Evolutionary conservation across 2,797 vertebrate genomes (phyloP).

Genomic region (Hemitrygon akajei): DNA sequence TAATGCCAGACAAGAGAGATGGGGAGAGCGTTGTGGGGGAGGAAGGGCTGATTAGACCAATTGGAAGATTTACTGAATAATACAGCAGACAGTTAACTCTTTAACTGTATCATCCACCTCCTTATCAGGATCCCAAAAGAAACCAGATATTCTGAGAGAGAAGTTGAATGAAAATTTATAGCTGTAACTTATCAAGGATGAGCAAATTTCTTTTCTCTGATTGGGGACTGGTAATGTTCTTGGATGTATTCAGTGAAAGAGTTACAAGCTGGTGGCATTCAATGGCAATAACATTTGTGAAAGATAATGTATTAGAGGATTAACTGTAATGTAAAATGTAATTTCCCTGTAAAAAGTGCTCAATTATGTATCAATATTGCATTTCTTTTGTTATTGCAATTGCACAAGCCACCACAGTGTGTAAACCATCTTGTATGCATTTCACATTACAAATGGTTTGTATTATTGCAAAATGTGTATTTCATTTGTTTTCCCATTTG

Average conservation of each 20-base stretch:
- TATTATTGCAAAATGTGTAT: conserved; percentile 24
- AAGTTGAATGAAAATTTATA: background rate
- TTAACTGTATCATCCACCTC: background rate
- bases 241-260: background rate
- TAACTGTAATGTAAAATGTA: background rate
- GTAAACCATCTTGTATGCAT: conserved; percentile 2
- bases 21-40: conserved; percentile 39
- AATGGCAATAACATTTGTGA: background rate
- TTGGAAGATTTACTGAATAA: background rate
- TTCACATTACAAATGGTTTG: background rate
- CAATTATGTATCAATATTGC: background rate
- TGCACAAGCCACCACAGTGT: background rate
- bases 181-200: background rate
- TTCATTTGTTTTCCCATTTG: conserved; percentile 13
- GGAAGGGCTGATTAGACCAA: background rate
- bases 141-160: background rate
- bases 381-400: background rate
- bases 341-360: background rate
- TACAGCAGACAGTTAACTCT: conserved; percentile 5
- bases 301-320: background rate
- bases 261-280: background rate
- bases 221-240: background rate
- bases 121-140: background rate
- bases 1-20: conserved; percentile 40
- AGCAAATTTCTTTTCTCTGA: background rate